A percentile compares a stretch with the other conserved stretches of the same genome.
Conservation (phyloP, 2,797 vertebrate species). For the Paramormyrops hopkinsi region DNA sequence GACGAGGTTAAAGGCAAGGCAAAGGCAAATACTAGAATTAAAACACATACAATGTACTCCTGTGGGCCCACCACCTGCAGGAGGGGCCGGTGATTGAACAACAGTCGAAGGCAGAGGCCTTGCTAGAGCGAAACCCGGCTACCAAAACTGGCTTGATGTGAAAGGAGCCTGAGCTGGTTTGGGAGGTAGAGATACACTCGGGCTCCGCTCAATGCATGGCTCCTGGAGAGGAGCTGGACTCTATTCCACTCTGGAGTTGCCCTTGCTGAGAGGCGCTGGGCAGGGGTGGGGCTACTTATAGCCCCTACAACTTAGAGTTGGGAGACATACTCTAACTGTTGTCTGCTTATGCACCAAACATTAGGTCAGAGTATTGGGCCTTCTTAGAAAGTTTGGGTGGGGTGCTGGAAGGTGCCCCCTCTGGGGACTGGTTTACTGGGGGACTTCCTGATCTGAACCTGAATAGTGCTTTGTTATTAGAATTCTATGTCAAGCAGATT, state of each 20-base stretch:
- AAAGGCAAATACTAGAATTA: not conserved
- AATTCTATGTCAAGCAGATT: not conserved
- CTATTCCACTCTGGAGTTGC: not conserved
- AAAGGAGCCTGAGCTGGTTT: not conserved
- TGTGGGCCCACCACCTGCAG: not conserved
- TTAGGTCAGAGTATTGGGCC: not conserved
- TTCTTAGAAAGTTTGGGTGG: not conserved
- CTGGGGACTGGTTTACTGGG: not conserved
- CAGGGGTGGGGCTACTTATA: not conserved
- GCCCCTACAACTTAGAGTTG: not conserved
- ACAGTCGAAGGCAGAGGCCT: not conserved
- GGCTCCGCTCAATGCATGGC: not conserved
- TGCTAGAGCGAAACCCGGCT: not conserved
- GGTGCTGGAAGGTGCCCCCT: not conserved
- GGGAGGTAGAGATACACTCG: not conserved
- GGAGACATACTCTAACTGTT: not conserved
- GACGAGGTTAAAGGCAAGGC: not conserved
- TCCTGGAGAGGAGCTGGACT: not conserved
- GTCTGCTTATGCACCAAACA: not conserved
- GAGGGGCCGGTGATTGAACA: not conserved
- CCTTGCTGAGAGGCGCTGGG: not conserved
- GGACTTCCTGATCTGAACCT: not conserved
- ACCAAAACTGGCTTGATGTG: not conserved
- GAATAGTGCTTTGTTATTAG: not conserved
- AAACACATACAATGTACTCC: not conserved